Evolutionary conservation across 30 jellyfish, hydroid and myxozoan species (phyloP).

Genomic region (Aurelia sp.): DNA sequence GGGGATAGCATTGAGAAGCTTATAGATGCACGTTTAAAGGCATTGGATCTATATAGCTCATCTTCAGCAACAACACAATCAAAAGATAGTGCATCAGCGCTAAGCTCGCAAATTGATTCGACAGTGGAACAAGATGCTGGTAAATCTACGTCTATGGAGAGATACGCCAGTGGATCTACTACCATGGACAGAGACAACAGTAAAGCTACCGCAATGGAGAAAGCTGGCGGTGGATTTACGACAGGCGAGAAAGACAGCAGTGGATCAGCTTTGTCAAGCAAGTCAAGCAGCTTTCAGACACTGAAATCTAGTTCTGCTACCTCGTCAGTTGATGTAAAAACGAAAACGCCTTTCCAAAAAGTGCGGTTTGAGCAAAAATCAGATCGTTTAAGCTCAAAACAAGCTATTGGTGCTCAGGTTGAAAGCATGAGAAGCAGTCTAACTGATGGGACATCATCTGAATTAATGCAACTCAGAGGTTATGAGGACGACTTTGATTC

Average conservation of each 20-base stretch:
- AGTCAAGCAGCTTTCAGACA: neutral
- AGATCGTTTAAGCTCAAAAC: neutral
- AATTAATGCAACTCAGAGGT: conserved; percentile 16
- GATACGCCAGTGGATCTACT: no score
- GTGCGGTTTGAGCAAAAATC: neutral
- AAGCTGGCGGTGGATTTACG: no score
- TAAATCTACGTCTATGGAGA: no score
- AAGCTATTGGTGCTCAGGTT: neutral
- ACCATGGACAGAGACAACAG: no score
- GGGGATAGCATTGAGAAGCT: conserved; percentile 45
- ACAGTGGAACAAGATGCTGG: no score
- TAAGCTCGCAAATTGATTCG: neutral
- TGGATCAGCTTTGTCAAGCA: neutral
- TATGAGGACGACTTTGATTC: conserved; percentile 14
- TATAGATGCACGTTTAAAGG: conserved; percentile 26
- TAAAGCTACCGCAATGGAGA: no score
- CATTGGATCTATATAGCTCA: no score
- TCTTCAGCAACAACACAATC: no score
- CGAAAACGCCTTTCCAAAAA: neutral
- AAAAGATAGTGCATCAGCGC: neutral
- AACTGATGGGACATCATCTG: conserved; percentile 48
- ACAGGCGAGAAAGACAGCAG: no score
- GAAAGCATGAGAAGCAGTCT: neutral
- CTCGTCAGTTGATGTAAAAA: neutral
- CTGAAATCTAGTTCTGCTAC: neutral